Conservation (phyloP, 2,113 vertebrate genomes). For the Helogale parvula region DNA sequence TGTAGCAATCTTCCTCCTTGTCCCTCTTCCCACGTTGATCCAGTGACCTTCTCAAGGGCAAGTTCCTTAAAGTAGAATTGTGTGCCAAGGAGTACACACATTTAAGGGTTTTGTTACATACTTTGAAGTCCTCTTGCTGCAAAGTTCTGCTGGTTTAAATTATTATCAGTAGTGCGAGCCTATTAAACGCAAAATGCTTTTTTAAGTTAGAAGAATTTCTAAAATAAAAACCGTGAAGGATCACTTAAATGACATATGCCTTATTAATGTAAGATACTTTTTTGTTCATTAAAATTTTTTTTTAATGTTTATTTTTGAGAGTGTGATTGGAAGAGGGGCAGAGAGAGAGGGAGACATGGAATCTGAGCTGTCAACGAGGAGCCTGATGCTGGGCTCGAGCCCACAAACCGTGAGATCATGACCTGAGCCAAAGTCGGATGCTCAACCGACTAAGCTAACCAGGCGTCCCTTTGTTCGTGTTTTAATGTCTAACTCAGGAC, state of each 20-base stretch:
- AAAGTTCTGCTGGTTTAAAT: neutral
- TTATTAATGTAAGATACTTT: neutral
- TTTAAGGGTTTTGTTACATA: neutral
- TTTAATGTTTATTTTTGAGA: no score
- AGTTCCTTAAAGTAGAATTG: neutral
- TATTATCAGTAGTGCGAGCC: neutral
- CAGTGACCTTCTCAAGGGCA: slow-evolving; percentile 3
- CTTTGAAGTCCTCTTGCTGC: neutral
- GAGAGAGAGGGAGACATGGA: no score
- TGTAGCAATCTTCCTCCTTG: neutral
- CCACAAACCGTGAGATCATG: no score
- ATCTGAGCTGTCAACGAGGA: no score
- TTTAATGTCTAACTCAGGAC: neutral
- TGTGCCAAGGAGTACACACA: neutral
- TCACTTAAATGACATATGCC: slow-evolving; percentile 18
- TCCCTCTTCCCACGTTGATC: neutral
- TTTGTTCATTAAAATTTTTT: neutral
- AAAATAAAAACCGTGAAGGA: neutral
- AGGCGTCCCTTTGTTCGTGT: neutral
- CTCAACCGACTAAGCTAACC: no score
- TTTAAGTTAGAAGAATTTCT: neutral
- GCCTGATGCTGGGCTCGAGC: no score
- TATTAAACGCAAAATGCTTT: neutral
- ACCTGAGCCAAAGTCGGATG: no score
- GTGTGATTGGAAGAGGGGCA: no score